A percentile compares a stretch with the other conserved stretches of the same genome.
phyloP scores from a whole-genome alignment of 2,797 vertebrate species.

The Channa striata region DNA sequence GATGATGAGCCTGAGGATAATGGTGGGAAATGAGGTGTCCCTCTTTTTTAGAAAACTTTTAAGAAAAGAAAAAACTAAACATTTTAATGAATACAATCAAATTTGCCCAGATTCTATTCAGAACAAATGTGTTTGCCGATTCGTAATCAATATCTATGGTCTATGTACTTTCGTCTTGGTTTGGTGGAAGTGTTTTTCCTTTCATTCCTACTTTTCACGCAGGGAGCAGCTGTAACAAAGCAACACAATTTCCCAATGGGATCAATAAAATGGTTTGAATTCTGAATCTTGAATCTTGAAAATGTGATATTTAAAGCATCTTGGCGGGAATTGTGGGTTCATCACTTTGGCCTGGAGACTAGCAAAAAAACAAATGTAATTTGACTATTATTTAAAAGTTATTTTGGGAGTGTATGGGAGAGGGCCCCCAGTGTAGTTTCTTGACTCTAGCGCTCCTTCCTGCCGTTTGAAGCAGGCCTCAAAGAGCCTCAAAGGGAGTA shows the following conservation, averaged over 20 bases:
- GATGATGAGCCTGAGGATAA: slow-evolving; percentile 10
- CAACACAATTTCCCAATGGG: too few relatives aligned
- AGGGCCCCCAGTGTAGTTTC: not conserved
- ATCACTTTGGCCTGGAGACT: not conserved
- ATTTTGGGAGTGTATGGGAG: slow-evolving; percentile 1
- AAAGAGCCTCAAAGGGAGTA: slow-evolving; percentile 21
- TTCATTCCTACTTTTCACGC: too few relatives aligned
- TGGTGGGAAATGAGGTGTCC: not conserved
- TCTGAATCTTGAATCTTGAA: too few relatives aligned
- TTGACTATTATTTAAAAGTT: not conserved
- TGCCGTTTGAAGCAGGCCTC: slow-evolving; percentile 3
- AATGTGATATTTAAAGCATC: too few relatives aligned
- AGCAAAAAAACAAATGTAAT: not conserved
- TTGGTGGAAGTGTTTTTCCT: too few relatives aligned
- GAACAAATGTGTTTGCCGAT: too few relatives aligned
- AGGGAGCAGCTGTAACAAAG: too few relatives aligned
- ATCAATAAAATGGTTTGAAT: too few relatives aligned
- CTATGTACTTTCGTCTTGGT: too few relatives aligned
- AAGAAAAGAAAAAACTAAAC: too few relatives aligned
- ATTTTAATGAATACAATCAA: not conserved
- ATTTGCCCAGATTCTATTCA: not conserved
- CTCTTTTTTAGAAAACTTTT: not conserved
- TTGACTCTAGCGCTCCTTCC: not conserved
- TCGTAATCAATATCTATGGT: too few relatives aligned
- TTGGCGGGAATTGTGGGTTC: not conserved